Conservation (phyloP, 2,113 vertebrate genomes). For the Cricetomys ansorgei region DNA sequence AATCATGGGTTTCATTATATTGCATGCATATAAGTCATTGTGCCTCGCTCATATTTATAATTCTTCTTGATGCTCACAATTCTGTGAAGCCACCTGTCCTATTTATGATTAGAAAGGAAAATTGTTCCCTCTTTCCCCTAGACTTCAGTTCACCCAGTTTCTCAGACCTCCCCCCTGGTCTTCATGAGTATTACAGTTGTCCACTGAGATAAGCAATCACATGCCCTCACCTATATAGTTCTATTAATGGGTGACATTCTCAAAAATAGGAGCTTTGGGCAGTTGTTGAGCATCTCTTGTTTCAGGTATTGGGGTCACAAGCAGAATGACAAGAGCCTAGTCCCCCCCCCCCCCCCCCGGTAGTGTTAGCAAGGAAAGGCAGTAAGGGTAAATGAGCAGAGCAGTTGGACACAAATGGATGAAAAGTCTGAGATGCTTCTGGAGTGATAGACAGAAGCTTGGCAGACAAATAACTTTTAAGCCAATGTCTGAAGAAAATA, state of each 20-base stretch:
- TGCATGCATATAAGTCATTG: background rate
- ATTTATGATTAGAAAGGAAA: background rate
- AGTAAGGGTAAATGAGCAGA: background rate
- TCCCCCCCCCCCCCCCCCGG: background rate
- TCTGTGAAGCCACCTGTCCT: background rate
- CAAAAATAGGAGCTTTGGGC: background rate
- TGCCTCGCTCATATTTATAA: background rate
- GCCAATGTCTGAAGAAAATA: slow-evolving; percentile 22
- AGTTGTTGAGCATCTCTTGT: background rate
- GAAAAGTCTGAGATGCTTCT: background rate
- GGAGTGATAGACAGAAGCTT: background rate
- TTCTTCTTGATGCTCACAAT: background rate
- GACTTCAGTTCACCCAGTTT: background rate
- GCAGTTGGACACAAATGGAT: no score
- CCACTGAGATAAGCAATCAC: background rate
- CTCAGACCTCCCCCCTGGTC: background rate
- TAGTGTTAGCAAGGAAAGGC: background rate
- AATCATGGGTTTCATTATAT: background rate
- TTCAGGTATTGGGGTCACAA: background rate
- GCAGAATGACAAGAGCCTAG: background rate
- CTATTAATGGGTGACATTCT: background rate
- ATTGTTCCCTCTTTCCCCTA: background rate
- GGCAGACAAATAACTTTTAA: slow-evolving; percentile 33
- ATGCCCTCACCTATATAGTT: background rate
- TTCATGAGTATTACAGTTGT: background rate